A percentile compares a stretch with the other conserved stretches of the same genome.
Conservation (phyloP, 2,113 vertebrate species). For the Ctenomys sociabilis region DNA sequence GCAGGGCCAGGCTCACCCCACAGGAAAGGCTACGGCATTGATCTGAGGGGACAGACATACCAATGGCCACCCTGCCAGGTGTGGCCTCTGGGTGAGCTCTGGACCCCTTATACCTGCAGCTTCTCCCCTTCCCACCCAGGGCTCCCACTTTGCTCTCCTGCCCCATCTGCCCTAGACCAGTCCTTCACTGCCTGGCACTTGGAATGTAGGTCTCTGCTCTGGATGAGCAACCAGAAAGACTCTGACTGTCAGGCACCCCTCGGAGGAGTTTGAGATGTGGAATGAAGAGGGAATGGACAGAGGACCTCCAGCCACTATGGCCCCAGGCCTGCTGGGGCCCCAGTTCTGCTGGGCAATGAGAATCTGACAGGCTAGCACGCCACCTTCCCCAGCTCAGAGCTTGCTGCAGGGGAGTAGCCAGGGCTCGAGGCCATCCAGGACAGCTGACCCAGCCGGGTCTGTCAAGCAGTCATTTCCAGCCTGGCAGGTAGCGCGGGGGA, state of each 20-base stretch:
- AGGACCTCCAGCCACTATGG: neutral
- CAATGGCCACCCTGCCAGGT: conserved; percentile 70
- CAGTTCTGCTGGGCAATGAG: neutral
- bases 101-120: conserved; percentile 51
- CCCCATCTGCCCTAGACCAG: neutral
- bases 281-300: neutral
- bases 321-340: no score
- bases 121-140: neutral
- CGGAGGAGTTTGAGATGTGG: neutral
- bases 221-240: conserved; percentile 61
- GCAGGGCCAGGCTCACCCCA: neutral
- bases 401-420: neutral
- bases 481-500: neutral
- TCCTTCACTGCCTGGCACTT: conserved; percentile 20
- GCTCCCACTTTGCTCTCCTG: accelerated
- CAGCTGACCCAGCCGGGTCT: accelerated
- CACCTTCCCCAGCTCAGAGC: neutral
- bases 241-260: neutral
- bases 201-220: conserved; percentile 46
- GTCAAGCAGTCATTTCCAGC: conserved; percentile 14
- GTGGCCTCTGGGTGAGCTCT: conserved; percentile 69
- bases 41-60: conserved; percentile 66
- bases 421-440: neutral
- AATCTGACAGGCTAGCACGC: neutral
- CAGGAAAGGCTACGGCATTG: conserved; percentile 48